Evolutionary conservation across 2,888 invertebrate genomes (phyloP).

Genomic region (Laspeyria flexula): DNA sequence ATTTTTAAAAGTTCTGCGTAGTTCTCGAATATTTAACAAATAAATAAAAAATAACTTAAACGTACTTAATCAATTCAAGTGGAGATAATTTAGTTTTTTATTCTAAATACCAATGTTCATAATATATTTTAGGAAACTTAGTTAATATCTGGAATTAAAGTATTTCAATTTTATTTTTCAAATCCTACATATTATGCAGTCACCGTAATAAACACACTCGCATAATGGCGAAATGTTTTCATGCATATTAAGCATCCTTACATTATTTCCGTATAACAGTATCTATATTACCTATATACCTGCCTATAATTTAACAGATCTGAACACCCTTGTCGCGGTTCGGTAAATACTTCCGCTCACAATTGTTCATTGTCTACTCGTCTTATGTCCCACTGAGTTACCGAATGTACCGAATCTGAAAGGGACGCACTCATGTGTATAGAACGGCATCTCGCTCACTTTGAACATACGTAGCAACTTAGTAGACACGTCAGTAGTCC

Average conservation of each 20-base stretch:
- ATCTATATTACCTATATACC: background rate
- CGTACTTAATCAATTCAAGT: no score
- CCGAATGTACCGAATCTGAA: constrained; percentile 30
- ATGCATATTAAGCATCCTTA: background rate
- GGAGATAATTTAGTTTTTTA: no score
- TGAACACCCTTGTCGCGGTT: constrained; percentile 23
- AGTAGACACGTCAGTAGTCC: constrained; percentile 14
- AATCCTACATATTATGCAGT: no score
- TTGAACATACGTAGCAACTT: constrained; percentile 17
- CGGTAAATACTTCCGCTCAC: constrained; percentile 48
- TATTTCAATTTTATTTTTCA: no score
- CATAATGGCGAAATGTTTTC: no score
- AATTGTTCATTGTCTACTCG: constrained; percentile 47
- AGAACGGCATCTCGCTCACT: constrained; percentile 28
- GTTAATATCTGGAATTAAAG: no score
- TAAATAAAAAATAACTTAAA: no score
- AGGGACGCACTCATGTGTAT: constrained; percentile 36
- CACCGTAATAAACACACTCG: no score
- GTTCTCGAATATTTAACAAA: no score
- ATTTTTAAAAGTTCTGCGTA: background rate
- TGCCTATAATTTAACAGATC: constrained; percentile 16
- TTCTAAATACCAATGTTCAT: no score
- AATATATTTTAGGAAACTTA: no score
- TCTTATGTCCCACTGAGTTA: constrained; percentile 34
- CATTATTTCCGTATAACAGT: background rate